Percentiles rank a stretch among this genome's conserved stretches.
Conservation (phyloP, 2,888 invertebrate species). For the Tortrix viridana region DNA sequence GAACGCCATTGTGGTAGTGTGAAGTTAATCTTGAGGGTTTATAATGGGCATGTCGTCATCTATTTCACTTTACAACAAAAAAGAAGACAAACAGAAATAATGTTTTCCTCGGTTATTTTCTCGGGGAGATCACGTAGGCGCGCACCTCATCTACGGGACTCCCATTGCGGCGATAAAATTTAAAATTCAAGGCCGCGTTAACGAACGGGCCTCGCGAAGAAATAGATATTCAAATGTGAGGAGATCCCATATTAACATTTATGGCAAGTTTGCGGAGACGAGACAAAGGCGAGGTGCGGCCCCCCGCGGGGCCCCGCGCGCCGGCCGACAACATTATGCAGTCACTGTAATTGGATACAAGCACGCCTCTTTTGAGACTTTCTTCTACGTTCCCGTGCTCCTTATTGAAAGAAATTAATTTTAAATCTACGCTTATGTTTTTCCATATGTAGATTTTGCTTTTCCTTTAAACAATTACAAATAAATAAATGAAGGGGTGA, state of each 20-base stretch:
- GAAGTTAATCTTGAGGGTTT: constrained; percentile 25
- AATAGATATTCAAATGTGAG: constrained; percentile 84
- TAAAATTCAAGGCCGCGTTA: constrained; percentile 85
- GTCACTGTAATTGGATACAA: constrained; percentile 37
- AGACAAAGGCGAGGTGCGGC: constrained; percentile 73
- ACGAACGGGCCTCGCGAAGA: constrained; percentile 84
- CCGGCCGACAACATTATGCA: constrained; percentile 37
- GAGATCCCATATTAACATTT: constrained; percentile 84
- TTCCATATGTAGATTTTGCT: neutral
- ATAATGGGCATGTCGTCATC: constrained; percentile 46
- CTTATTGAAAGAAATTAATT: constrained; percentile 39
- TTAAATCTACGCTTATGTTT: constrained; percentile 34
- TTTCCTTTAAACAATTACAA: neutral
- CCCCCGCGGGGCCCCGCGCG: constrained; percentile 54
- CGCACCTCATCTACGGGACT: constrained; percentile 80
- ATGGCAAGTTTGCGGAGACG: constrained; percentile 83
- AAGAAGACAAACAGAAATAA: constrained; percentile 72
- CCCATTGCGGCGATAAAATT: constrained; percentile 81
- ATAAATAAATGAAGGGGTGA: neutral
- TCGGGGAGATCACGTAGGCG: constrained; percentile 79
- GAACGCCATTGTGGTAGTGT: neutral
- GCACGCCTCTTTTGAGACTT: constrained; percentile 42
- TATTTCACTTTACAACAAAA: constrained; percentile 61
- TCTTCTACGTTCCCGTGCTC: constrained; percentile 43
- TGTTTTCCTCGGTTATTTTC: constrained; percentile 73